Evolutionary conservation across 2,797 vertebrate genomes (phyloP).

Genomic region (Tapera naevia): DNA sequence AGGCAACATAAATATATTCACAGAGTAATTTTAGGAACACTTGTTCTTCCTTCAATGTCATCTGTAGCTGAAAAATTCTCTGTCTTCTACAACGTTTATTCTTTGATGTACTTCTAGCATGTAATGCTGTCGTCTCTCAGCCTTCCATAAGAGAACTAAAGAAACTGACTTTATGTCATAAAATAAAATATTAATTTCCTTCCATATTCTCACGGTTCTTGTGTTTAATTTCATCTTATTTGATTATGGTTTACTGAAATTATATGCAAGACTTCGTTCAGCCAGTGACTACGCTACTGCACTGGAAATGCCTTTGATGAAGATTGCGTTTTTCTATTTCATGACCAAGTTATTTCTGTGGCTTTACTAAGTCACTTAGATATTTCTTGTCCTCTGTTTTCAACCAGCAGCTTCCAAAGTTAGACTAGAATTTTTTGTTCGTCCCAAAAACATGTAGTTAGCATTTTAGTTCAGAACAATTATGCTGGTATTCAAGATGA

Average conservation of each 20-base stretch:
- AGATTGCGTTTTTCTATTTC: not conserved
- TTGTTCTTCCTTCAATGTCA: not conserved
- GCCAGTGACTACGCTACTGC: not conserved
- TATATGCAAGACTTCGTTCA: not conserved
- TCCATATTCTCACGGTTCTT: not conserved
- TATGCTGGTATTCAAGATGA: not conserved
- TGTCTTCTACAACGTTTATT: not conserved
- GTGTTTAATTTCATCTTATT: not conserved
- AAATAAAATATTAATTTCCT: not conserved
- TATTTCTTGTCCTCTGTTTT: not conserved
- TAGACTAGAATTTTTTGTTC: not conserved
- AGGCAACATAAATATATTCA: not conserved
- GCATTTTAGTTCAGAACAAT: not conserved
- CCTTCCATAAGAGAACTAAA: not conserved
- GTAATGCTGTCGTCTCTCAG: not conserved
- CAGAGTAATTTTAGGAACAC: not conserved
- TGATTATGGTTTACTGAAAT: not conserved
- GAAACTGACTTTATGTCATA: not conserved
- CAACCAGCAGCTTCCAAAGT: not conserved
- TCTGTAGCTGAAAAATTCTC: not conserved
- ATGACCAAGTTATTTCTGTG: not conserved
- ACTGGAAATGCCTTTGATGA: not conserved
- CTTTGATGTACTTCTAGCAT: not conserved
- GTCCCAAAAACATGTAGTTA: not conserved
- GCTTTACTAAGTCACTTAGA: not conserved